A percentile compares a stretch with the other conserved stretches of the same genome.
phyloP scores from a whole-genome alignment of 2,797 vertebrate species.

The Halcyon badia region DNA sequence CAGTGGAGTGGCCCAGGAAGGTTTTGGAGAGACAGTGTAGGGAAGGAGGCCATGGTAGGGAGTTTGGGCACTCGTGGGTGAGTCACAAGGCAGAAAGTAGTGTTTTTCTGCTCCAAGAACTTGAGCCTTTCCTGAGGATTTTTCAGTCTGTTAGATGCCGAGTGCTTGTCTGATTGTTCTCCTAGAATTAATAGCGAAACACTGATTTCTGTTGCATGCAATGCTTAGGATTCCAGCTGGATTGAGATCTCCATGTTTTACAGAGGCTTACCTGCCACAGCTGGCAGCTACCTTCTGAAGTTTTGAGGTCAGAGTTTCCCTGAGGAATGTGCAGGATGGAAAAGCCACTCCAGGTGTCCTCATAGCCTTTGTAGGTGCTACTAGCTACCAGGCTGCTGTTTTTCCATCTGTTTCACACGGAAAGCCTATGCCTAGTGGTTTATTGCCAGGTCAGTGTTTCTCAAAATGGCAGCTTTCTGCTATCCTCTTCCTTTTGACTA shows the following conservation, averaged over 20 bases:
- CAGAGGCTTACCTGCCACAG: not conserved
- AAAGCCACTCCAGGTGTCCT: not conserved
- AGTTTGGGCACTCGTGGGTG: not conserved
- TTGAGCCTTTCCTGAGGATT: not conserved
- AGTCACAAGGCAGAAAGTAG: not conserved
- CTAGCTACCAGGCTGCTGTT: not conserved
- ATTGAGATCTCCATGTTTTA: not conserved
- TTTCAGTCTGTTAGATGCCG: not conserved
- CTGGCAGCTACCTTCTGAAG: not conserved
- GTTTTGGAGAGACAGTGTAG: not conserved
- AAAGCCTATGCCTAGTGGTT: not conserved
- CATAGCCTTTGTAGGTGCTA: not conserved
- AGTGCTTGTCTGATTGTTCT: not conserved
- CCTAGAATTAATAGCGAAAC: not conserved
- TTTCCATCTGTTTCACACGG: not conserved
- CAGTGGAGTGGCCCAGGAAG: not conserved
- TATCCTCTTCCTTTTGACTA: not conserved
- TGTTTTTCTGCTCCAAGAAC: not conserved
- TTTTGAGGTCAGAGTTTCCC: not conserved
- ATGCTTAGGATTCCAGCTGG: not conserved
- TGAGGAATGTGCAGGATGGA: not conserved
- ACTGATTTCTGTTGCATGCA: not conserved
- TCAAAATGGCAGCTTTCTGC: not conserved
- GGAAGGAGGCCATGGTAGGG: not conserved
- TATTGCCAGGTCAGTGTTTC: not conserved